Conservation (phyloP, 2,113 vertebrate species). For the Andinoacara biseriatus region DNA sequence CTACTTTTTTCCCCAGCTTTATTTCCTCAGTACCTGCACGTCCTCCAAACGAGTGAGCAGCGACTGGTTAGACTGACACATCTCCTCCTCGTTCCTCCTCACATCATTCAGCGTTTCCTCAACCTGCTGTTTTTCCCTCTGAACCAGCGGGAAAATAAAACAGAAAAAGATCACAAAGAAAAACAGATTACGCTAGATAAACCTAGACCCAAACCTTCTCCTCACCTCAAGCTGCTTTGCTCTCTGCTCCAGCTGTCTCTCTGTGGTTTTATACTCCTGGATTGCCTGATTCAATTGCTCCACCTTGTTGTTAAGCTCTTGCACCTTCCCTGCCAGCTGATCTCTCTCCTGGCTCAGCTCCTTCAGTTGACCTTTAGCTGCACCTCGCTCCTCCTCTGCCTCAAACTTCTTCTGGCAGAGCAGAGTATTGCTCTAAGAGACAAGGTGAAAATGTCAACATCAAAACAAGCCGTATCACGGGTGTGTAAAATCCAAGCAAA, state of each 20-base stretch:
- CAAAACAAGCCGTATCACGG: neutral
- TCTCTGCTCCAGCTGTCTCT: slow-evolving; percentile 71
- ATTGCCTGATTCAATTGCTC: slow-evolving; percentile 68
- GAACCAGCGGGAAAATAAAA: neutral
- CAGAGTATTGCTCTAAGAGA: slow-evolving; percentile 57
- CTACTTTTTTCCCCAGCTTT: neutral
- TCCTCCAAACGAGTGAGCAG: slow-evolving; percentile 85
- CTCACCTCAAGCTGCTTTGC: slow-evolving; percentile 76
- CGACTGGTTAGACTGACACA: slow-evolving; percentile 75
- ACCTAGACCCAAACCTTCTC: neutral
- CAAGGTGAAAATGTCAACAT: neutral
- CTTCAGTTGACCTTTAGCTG: slow-evolving; percentile 56
- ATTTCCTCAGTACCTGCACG: slow-evolving; percentile 78
- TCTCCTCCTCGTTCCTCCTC: slow-evolving; percentile 83
- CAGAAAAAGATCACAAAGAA: neutral
- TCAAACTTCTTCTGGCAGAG: slow-evolving; percentile 61
- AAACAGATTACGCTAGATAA: neutral
- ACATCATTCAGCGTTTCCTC: slow-evolving; percentile 79
- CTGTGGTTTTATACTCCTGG: slow-evolving; percentile 65
- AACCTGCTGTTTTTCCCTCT: slow-evolving; percentile 86
- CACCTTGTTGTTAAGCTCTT: slow-evolving; percentile 70
- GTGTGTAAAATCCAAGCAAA: neutral
- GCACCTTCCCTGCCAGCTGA: slow-evolving; percentile 65
- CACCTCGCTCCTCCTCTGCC: slow-evolving; percentile 59
- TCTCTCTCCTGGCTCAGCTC: slow-evolving; percentile 73